phyloP scores from a whole-genome alignment of 2,113 vertebrate species.

The Elachura formosa region DNA sequence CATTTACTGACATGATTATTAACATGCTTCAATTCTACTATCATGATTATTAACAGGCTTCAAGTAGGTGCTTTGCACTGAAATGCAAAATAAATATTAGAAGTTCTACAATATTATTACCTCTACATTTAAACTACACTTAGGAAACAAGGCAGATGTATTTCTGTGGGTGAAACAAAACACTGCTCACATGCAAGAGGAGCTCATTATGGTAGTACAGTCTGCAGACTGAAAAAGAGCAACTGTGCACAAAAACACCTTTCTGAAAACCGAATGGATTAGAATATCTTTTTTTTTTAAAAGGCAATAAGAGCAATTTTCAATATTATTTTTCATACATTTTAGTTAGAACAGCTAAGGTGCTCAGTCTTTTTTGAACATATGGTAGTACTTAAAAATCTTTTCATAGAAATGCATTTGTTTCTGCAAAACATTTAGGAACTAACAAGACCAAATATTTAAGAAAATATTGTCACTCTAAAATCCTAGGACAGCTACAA shows the following conservation, averaged over 20 bases:
- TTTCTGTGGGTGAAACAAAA: not conserved
- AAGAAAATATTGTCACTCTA: not conserved
- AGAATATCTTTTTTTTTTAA: not conserved
- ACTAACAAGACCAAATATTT: not conserved
- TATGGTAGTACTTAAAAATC: not conserved
- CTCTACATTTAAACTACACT: not conserved
- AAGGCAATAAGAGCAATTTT: not conserved
- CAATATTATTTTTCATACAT: not conserved
- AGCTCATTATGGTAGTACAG: not conserved
- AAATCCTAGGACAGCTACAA: not conserved
- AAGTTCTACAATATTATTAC: not conserved
- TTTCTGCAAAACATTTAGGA: not conserved
- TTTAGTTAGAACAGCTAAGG: not conserved
- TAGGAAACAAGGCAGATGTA: not conserved
- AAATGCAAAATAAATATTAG: not conserved
- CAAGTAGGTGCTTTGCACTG: not conserved
- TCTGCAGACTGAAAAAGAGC: not conserved
- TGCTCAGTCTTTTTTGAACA: not conserved
- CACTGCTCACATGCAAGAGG: not conserved
- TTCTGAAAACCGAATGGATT: not conserved
- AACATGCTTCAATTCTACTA: not conserved
- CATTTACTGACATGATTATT: not conserved
- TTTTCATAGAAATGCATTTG: not conserved
- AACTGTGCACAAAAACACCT: not conserved
- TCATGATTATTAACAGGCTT: not conserved